Evolutionary conservation across 2,888 invertebrate genomes (phyloP), one percentile per base, ranked within the genome.

Genomic region (Tricholauxania praeusta): DNA sequence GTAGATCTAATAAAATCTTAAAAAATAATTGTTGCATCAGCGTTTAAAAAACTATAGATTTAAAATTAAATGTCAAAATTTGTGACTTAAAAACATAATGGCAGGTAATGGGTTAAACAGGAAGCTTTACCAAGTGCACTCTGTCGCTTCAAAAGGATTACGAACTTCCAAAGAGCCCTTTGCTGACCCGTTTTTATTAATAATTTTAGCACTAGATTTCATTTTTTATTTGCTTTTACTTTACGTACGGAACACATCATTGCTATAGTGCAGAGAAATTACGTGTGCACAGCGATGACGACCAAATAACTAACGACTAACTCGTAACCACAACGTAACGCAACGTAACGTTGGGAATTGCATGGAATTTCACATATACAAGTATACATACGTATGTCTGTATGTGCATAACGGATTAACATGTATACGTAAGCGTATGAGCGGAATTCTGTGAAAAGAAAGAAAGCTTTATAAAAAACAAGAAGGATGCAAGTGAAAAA

Each of bases 151-250:
- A 39, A 39, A n/a, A n/a, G 5, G 49, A 64, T 64, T 51, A 64
- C 52, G 51, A 52, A 51, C 64, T n/a, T 49, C 22, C 10, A 32
- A 17, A 22, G 57, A 19, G 19, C 22, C 2, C 53, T 55, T 15
- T 47, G 47, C 59, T 57, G 67, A 60, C 49, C 68, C 57, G 48
- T 22, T 68, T 69, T 69, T 59, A 60, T 69, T 69, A 69, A 28
- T 49, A 47, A 39, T 60, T 59, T 12, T 39, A 17, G 28, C 68
- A 28, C 39, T 7, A 4, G 6, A 10, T 39, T 8, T 7, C 1
- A 39, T 39, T 39, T 39, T 39, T 39, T 39, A 10, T 39, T 39
- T 10, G 39, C 39, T 39, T 39, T 39, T 39, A 39, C 39, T 39
- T 39, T 39, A 39, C 39, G 39, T 10, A 10, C n/a, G 65, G 28